These are phyloP conservation scores for Aplysia californica DNA, from an alignment of 1,140 invertebrate genomes.

Conservation along the genomic window DNA sequence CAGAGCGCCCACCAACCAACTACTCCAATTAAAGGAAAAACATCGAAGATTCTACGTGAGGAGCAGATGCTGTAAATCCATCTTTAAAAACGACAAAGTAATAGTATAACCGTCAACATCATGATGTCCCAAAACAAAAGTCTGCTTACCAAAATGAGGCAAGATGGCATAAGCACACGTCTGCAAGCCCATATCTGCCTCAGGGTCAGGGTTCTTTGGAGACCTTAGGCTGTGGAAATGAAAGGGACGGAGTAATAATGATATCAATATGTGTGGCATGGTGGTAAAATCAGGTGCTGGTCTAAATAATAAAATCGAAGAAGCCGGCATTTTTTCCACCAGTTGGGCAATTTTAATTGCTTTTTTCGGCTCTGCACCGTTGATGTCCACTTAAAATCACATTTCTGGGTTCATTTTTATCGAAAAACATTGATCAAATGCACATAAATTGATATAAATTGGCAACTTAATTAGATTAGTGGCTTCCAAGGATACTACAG, in stretches of 20 bases:
- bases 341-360: background rate
- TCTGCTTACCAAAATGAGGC: conserved; percentile 68
- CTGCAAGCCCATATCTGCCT: conserved; percentile 71
- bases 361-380: background rate
- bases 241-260: background rate
- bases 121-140: background rate
- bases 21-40: background rate
- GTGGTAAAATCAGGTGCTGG: background rate
- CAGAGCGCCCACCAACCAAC: too few relatives aligned
- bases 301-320: too few relatives aligned
- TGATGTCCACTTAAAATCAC: background rate
- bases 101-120: background rate
- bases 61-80: background rate
- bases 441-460: too few relatives aligned
- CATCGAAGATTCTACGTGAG: background rate
- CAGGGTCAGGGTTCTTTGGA: conserved; percentile 70
- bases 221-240: conserved; percentile 62
- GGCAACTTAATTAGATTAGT: too few relatives aligned
- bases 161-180: conserved; percentile 70
- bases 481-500: too few relatives aligned
- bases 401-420: background rate
- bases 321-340: too few relatives aligned
- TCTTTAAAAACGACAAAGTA: background rate
- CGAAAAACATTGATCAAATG: background rate
- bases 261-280: background rate